Conservation (phyloP, 1,140 invertebrate genomes). For the Chrysoperla carnea region DNA sequence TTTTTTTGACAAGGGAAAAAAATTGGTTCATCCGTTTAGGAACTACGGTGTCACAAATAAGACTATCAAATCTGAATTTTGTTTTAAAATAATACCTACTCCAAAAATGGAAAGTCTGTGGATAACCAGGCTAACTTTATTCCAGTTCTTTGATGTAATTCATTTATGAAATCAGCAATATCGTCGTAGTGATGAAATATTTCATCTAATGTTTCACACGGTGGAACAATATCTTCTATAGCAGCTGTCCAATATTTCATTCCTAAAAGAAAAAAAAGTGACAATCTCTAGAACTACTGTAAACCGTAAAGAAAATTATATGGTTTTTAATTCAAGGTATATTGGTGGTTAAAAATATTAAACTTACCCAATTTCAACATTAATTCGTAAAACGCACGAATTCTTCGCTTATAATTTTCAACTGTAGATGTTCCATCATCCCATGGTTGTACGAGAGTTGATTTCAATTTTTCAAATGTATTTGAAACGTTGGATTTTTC, state of each 20-base stretch:
- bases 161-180: conserved; percentile 31
- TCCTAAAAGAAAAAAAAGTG: conserved; percentile 16
- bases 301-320: too few species aligned
- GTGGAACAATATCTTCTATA: conserved; percentile 33
- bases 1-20: too few species aligned
- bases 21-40: too few species aligned
- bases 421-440: conserved; percentile 34
- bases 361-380: conserved; percentile 32
- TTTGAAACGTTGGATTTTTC: too few species aligned
- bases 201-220: conserved; percentile 29
- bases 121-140: conserved; percentile 43
- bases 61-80: too few species aligned
- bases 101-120: conserved; percentile 24
- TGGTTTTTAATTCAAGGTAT: too few species aligned
- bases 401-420: conserved; percentile 36
- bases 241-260: conserved; percentile 45
- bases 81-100: too few species aligned
- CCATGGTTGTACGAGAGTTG: conserved; percentile 30
- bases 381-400: conserved; percentile 44
- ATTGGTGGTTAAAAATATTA: too few species aligned
- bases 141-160: conserved; percentile 33
- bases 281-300: too few species aligned
- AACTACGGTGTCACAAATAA: too few species aligned
- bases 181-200: conserved; percentile 35
- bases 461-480: conserved; percentile 8